A percentile compares a stretch with the other conserved stretches of the same genome.
Conservation (phyloP, 2,797 vertebrate species). For the Mus caroli region DNA sequence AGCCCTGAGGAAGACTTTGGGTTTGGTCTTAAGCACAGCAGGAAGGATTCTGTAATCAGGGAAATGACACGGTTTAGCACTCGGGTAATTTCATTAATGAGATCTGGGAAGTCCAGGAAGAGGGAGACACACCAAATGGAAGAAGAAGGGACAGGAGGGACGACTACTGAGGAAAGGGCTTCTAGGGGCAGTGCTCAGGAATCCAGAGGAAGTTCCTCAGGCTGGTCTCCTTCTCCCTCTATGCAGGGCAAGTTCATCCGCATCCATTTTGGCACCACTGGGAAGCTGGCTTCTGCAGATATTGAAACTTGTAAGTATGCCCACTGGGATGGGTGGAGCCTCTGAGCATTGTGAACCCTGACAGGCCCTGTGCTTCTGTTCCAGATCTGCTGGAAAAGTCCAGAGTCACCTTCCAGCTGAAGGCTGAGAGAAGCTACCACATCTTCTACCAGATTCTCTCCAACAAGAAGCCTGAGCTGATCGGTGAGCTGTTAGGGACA, state of each 20-base stretch:
- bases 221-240: not conserved
- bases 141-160: not conserved
- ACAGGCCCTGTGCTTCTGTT: not conserved
- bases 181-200: not conserved
- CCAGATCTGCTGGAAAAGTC: constrained; percentile 94
- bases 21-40: not conserved
- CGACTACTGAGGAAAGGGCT: not conserved
- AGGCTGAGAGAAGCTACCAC: constrained; percentile 93
- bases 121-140: not conserved
- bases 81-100: not conserved
- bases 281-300: constrained; percentile 92
- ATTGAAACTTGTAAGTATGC: constrained; percentile 92
- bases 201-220: not conserved
- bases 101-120: fast-evolving
- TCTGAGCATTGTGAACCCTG: not conserved
- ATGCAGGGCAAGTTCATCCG: constrained; percentile 93
- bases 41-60: not conserved
- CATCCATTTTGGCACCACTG: constrained; percentile 92
- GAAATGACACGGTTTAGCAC: not conserved
- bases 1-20: not conserved
- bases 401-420: constrained; percentile 93
- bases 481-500: constrained; percentile 85
- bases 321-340: not conserved
- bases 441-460: constrained; percentile 94
- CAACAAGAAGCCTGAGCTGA: constrained; percentile 92